phyloP scores from a whole-genome alignment of 2,113 vertebrate species.

The Notechis scutatus region DNA sequence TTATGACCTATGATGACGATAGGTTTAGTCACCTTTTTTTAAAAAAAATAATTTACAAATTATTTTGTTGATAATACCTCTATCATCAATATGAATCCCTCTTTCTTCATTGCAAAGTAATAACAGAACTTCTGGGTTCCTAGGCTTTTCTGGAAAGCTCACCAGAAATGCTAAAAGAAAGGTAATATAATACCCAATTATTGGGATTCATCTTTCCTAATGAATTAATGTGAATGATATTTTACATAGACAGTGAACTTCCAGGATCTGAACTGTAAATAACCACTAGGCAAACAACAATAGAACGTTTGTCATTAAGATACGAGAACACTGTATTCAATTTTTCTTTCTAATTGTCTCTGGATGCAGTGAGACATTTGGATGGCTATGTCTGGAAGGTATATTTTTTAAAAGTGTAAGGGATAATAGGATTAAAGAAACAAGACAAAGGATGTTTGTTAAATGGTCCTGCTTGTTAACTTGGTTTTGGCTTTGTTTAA shows the following conservation, averaged over 20 bases:
- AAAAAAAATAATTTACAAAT: background rate
- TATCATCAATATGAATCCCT: rapidly evolving
- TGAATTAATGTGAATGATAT: slow-evolving; percentile 1
- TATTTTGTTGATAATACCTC: background rate
- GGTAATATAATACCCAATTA: background rate
- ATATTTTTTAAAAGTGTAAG: background rate
- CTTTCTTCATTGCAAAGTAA: rapidly evolving
- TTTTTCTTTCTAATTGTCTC: background rate
- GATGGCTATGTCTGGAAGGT: background rate
- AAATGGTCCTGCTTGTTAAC: background rate
- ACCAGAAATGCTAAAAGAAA: background rate
- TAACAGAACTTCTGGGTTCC: background rate
- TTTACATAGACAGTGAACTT: slow-evolving; percentile 13
- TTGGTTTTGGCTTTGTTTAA: background rate
- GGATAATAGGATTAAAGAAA: slow-evolving; percentile 9
- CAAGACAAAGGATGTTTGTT: background rate
- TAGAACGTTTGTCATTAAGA: slow-evolving; percentile 1
- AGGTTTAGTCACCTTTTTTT: background rate
- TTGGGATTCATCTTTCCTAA: slow-evolving; percentile 3
- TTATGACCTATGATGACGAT: background rate
- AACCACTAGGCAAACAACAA: slow-evolving; percentile 8
- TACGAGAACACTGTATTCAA: background rate
- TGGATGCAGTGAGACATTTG: background rate
- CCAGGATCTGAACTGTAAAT: slow-evolving; percentile 20
- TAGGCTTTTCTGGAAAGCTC: background rate